Evolutionary conservation across 2,113 vertebrate species (phyloP), one percentile per base, ranked within the genome.

Genomic region (Ictalurus furcatus): DNA sequence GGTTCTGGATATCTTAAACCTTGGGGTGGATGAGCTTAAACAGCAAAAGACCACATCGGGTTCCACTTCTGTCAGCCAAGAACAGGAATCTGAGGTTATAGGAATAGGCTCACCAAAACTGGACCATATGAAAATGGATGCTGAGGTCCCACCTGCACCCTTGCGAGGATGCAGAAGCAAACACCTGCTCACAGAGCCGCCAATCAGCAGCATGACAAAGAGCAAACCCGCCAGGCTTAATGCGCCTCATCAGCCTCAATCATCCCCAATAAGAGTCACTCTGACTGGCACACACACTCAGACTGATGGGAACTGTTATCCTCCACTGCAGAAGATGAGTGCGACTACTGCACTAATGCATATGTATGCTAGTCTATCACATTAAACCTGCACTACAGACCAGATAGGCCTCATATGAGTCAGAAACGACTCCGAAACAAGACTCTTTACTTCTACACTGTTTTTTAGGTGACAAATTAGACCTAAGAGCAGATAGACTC

Each of bases 211-310:
- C 82, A 58, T 87, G 61, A 88, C 65, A 87, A 90, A 90, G 79
- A 92, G 88, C 86, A 54, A 48, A 83, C 65, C 87, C 25, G 52
- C 44, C 48, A 84, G 90, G 80, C 79, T 65, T 90, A 91, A 92
- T 89, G 86, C 87, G 84, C 85, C 88, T 91, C 91, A 92, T 90
- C 89, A 89, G 88, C 91, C 87, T 88, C 89, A 92, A 92, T 93
- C 91, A 92, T 73, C 12, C 88, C 88, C 92, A 90, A 90, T 91
- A 90, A 90, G 89, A 88, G 84, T 90, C 88, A 86, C 88, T 90
- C 84, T 87, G 84, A 91, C 85, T 83, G 88, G 82, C 86, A 87
- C 89, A 81, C 58, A 65, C 82, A 52, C 61, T 85, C 63, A 85
- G 89, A 79, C 84, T 84, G 89, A 92, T 87, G 89, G 76, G 88